Conservation (phyloP, 92 coral and sea anemone genomes). For the Parazoanthus atlanticus region DNA sequence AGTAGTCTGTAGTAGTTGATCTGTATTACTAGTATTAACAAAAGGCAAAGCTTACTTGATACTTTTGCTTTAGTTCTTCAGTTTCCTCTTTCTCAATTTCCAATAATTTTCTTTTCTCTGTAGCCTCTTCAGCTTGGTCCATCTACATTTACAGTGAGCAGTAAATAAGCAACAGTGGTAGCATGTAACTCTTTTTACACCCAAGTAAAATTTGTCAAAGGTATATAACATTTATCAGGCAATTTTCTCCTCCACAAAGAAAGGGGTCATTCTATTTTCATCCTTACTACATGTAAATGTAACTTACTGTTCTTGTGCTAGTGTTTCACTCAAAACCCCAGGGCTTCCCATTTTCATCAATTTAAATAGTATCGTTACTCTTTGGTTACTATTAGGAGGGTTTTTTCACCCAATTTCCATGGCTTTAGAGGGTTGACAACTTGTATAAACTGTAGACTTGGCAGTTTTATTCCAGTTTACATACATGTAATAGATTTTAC, state of each 20-base stretch:
- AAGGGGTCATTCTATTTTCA: not conserved
- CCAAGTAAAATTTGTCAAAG: not conserved
- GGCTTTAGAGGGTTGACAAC: too few species aligned
- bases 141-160: slow-evolving; percentile 50
- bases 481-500: too few species aligned
- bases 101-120: slow-evolving; percentile 84
- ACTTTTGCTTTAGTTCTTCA: slow-evolving; percentile 90
- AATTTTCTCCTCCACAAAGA: not conserved
- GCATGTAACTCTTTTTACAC: not conserved
- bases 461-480: too few species aligned
- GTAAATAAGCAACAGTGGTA: not conserved
- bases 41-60: slow-evolving; percentile 67
- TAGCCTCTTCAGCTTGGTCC: slow-evolving; percentile 94
- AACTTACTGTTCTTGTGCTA: too few species aligned
- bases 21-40: not conserved
- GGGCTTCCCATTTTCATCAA: too few species aligned
- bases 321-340: too few species aligned
- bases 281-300: too few species aligned
- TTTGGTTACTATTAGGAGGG: too few species aligned
- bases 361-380: too few species aligned
- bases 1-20: not conserved
- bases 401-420: too few species aligned
- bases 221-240: not conserved
- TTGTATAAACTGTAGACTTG: too few species aligned
- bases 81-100: slow-evolving; percentile 98